phyloP scores from a whole-genome alignment of 2,888 invertebrate genomes.

The Mayetiola destructor region DNA sequence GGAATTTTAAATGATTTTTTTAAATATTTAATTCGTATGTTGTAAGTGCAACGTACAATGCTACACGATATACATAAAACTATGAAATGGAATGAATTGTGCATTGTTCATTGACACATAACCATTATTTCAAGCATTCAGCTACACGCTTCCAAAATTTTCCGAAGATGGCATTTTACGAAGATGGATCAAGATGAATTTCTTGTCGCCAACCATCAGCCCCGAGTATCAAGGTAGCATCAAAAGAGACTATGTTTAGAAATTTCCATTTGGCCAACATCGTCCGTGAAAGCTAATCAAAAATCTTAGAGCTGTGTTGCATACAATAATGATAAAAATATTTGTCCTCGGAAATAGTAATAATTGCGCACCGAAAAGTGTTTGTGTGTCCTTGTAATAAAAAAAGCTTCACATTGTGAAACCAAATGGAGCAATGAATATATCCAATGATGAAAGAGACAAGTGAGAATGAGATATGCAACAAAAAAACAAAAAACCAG shows the following conservation, averaged over 20 bases:
- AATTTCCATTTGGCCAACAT: no score
- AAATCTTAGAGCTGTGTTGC: no score
- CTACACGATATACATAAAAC: neutral
- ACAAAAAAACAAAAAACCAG: neutral
- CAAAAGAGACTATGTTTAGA: no score
- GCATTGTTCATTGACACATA: neutral
- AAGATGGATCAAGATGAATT: no score
- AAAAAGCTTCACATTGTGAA: neutral
- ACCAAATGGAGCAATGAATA: neutral
- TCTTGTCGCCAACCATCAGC: no score
- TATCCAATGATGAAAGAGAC: neutral
- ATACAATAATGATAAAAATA: neutral
- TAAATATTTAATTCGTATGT: neutral
- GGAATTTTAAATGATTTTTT: neutral
- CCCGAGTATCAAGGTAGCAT: neutral
- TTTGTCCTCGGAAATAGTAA: constrained; percentile 5
- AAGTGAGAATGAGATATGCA: neutral
- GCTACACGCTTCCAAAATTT: no score
- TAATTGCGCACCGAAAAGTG: neutral
- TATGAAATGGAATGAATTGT: neutral
- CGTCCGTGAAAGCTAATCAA: no score
- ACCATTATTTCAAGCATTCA: constrained; percentile 10
- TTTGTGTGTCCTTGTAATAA: neutral
- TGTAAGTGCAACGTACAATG: constrained; percentile 2
- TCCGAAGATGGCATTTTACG: no score